Percentiles rank a stretch among this genome's conserved stretches.
Conservation (phyloP, 2,797 vertebrate species). For the Chelmon rostratus region DNA sequence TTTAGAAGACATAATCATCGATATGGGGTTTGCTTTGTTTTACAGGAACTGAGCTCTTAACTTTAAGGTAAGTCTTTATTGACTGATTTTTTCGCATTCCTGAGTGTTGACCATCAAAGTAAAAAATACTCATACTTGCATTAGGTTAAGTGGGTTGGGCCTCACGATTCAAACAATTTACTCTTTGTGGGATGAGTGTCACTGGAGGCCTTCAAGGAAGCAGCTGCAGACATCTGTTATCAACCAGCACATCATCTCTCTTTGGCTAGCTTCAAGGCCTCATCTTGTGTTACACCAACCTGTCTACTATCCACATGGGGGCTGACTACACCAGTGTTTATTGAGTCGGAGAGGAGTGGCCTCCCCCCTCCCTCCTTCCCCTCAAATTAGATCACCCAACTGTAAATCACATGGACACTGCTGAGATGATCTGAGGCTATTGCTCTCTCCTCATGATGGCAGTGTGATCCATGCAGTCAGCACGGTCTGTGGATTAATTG, state of each 20-base stretch:
- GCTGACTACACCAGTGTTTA: slow-evolving; percentile 66
- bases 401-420: slow-evolving; percentile 60
- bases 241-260: background rate
- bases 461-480: slow-evolving; percentile 6
- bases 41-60: slow-evolving; percentile 51
- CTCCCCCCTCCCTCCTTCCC: slow-evolving; percentile 37
- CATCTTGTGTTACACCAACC: slow-evolving; percentile 44
- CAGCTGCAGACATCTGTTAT: background rate
- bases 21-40: slow-evolving; percentile 70
- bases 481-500: background rate
- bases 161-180: slow-evolving; percentile 8
- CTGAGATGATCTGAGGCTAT: slow-evolving; percentile 24
- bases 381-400: slow-evolving; percentile 73
- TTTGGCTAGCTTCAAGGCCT: slow-evolving; percentile 27
- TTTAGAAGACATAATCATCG: slow-evolving; percentile 29
- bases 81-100: background rate
- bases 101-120: background rate
- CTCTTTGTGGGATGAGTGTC: background rate
- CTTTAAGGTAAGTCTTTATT: slow-evolving; percentile 58
- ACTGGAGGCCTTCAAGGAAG: background rate
- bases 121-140: background rate
- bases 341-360: slow-evolving; percentile 71
- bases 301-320: slow-evolving; percentile 61
- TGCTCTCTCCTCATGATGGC: slow-evolving; percentile 26
- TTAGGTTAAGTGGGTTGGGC: slow-evolving; percentile 23